These are phyloP conservation scores for Gymnosoma rotundatum DNA, from an alignment of 2,888 invertebrate species.

Conservation along the genomic window DNA sequence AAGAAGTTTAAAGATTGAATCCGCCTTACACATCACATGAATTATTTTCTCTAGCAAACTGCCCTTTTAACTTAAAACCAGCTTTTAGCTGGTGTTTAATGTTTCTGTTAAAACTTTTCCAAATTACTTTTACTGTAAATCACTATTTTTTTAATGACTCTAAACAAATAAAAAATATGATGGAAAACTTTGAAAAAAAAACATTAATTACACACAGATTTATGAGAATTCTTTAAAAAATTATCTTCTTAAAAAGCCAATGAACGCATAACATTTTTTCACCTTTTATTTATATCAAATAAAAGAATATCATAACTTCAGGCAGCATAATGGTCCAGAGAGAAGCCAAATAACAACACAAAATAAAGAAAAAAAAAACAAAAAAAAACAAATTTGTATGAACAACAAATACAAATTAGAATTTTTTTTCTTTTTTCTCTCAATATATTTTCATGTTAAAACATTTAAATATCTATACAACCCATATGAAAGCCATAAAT, in stretches of 20 bases:
- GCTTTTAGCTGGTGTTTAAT: too few species aligned
- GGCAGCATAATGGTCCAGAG: constrained; percentile 25
- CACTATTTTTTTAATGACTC: too few species aligned
- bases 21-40: too few species aligned
- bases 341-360: constrained; percentile 4
- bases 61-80: background rate
- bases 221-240: constrained; percentile 25
- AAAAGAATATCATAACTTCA: constrained; percentile 31
- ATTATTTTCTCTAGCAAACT: too few species aligned
- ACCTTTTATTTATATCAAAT: constrained; percentile 6
- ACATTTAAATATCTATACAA: constrained; percentile 63
- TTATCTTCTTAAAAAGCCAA: constrained; percentile 56
- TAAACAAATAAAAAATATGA: too few species aligned
- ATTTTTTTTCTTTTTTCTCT: too few species aligned
- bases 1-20: too few species aligned
- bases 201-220: too few species aligned
- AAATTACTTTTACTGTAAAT: too few species aligned
- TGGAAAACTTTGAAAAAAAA: too few species aligned
- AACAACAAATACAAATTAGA: constrained; percentile 70
- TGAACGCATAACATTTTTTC: constrained; percentile 65
- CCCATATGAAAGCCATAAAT: constrained; percentile 70
- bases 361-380: constrained; percentile 6
- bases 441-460: constrained; percentile 32
- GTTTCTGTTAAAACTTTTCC: too few species aligned
- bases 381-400: constrained; percentile 52